These are phyloP conservation scores for Therioaphis trifolii DNA, from an alignment of 2,888 invertebrate species.

Conservation along the genomic window DNA sequence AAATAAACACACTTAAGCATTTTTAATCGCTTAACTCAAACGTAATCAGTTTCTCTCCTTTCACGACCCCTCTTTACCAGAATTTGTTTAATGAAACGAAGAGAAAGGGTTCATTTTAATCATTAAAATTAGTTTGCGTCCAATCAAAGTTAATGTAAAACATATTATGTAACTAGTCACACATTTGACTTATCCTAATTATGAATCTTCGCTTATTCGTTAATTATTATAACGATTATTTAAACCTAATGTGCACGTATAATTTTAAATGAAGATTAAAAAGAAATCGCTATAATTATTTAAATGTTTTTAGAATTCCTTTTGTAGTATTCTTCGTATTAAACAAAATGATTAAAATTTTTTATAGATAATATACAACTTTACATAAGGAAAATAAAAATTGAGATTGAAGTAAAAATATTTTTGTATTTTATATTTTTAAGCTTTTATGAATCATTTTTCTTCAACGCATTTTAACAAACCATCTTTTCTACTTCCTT, in stretches of 20 bases:
- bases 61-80: neutral
- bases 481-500: too few relatives aligned
- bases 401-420: too few relatives aligned
- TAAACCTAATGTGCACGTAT: slow-evolving; percentile 5
- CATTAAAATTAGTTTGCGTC: slow-evolving; percentile 30
- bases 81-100: neutral
- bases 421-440: too few relatives aligned
- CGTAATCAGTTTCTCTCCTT: neutral
- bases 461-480: too few relatives aligned
- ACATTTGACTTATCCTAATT: neutral
- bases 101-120: slow-evolving; percentile 2
- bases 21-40: neutral
- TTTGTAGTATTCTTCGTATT: neutral
- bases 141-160: slow-evolving; percentile 24
- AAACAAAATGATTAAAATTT: neutral
- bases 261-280: neutral
- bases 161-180: neutral
- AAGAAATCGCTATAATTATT: neutral
- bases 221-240: slow-evolving; percentile 22
- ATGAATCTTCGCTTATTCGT: neutral
- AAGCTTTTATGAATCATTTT: too few relatives aligned
- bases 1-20: too few relatives aligned
- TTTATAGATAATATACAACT: too few relatives aligned
- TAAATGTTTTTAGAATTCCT: neutral
- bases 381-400: too few relatives aligned